Base-by-base conservation (phyloP, 2,113 vertebrate genomes). In the Archilochus colubris region DNA sequence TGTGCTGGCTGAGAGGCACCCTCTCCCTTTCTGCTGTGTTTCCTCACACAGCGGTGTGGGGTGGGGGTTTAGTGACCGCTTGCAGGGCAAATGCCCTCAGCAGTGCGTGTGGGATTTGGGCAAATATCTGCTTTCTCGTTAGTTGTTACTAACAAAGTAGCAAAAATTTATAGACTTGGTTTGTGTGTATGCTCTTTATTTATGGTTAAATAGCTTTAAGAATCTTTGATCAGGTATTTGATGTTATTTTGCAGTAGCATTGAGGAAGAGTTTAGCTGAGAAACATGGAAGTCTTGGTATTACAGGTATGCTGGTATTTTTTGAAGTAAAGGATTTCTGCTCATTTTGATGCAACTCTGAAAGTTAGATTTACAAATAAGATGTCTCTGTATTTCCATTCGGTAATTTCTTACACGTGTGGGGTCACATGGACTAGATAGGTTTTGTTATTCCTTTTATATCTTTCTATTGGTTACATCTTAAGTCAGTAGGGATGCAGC, bases 201-300 rank as follows among this genome's bases (percentile, higher is more conserved):
- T 63, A 24, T 10, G 10, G 19, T 64, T 79, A 59, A 81, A 31
- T 7, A 0, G 2, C 4, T n/a, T 69, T 80, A 30, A 74, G 57
- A 90, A 43, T 21, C 3, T 12, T 78, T 88, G 22, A 83, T 31
- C 2, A 36, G 15, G 11, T 3, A 1, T 33, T 78, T 85, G 3
- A 11, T 74, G 2, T 61, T 86, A 18, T 78, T 78, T 83, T 79
- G 16, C 46, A 88, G 87, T 12, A 31, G 44, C 31, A 38, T 51
- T 58, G 66, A 90, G 51, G 43, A 82, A 53, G n/a, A 64, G 10
- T 7, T 2, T 62, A 27, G 30, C 33, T 86, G 63, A 58, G 46
- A 91, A 91, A 44, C 51, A 92, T 97, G 96, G 95, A 97, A 44
- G 76, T 96, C 5, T 14, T 38, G 15, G 10, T 97, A 11, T 68